Evolutionary conservation across 1,140 invertebrate genomes (phyloP).

Genomic region (Drosophila tristis): DNA sequence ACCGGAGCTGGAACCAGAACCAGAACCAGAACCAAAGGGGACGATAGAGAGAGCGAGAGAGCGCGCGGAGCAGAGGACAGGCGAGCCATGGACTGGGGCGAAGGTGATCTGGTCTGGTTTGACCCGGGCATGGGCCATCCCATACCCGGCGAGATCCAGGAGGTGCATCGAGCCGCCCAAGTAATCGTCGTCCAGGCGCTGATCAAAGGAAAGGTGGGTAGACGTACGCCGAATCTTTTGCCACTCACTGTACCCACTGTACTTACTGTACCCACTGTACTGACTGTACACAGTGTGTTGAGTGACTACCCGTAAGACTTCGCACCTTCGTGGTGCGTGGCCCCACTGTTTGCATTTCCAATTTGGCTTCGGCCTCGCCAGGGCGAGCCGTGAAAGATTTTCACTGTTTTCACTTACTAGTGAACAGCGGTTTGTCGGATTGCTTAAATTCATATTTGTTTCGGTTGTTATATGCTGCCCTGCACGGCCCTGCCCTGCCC

Average conservation of each 20-base stretch:
- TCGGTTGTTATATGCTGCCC: background rate
- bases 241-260: background rate
- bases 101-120: slow-evolving; percentile 96
- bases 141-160: slow-evolving; percentile 94
- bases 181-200: slow-evolving; percentile 94
- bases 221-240: too few species aligned
- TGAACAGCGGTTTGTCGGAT: slow-evolving; percentile 18
- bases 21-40: background rate
- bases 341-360: slow-evolving; percentile 37
- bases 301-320: slow-evolving; percentile 16
- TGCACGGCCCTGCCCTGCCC: background rate
- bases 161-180: slow-evolving; percentile 94
- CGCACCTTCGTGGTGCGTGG: slow-evolving; percentile 22
- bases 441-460: slow-evolving; percentile 29
- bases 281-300: too few species aligned
- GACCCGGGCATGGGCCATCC: slow-evolving; percentile 95
- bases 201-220: slow-evolving; percentile 93
- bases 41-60: background rate
- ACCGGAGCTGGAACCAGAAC: background rate
- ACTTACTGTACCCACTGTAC: background rate
- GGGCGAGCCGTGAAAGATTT: slow-evolving; percentile 52
- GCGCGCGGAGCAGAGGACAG: slow-evolving; percentile 1
- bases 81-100: slow-evolving; percentile 86
- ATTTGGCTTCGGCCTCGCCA: slow-evolving; percentile 33
- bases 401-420: slow-evolving; percentile 69